These are phyloP conservation scores for Bellardia bayeri DNA, from an alignment of 2,888 invertebrate species.

Conservation along the genomic window DNA sequence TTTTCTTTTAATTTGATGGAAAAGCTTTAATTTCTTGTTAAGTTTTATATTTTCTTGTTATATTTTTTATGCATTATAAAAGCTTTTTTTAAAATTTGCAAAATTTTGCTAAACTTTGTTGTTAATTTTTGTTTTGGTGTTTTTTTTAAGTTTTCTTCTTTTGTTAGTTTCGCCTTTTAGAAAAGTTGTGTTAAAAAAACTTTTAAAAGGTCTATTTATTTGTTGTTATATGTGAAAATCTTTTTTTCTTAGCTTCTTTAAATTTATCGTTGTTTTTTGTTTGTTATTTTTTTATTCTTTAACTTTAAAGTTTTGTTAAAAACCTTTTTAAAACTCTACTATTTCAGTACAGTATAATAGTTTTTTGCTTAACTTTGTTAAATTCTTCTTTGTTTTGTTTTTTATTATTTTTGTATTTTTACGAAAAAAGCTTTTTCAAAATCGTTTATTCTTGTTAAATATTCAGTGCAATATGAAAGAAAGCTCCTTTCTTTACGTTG, in stretches of 20 bases:
- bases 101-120: background rate
- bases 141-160: too few species aligned
- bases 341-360: too few species aligned
- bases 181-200: background rate
- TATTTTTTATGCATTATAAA: slow-evolving; percentile 10
- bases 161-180: background rate
- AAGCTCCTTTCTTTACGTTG: too few species aligned
- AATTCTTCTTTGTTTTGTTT: too few species aligned
- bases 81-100: background rate
- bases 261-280: background rate
- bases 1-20: background rate
- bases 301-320: background rate
- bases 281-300: background rate
- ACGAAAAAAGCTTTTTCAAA: too few species aligned
- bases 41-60: background rate
- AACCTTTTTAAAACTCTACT: too few species aligned
- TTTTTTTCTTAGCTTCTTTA: background rate
- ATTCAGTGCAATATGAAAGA: too few species aligned
- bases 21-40: slow-evolving; percentile 24
- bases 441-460: too few species aligned
- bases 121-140: too few species aligned
- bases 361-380: too few species aligned
- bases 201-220: background rate
- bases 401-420: too few species aligned
- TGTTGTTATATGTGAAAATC: background rate